Percentiles rank a stretch among this genome's conserved stretches.
Conservation (phyloP, 2,113 vertebrate genomes). For the Apus apus region DNA sequence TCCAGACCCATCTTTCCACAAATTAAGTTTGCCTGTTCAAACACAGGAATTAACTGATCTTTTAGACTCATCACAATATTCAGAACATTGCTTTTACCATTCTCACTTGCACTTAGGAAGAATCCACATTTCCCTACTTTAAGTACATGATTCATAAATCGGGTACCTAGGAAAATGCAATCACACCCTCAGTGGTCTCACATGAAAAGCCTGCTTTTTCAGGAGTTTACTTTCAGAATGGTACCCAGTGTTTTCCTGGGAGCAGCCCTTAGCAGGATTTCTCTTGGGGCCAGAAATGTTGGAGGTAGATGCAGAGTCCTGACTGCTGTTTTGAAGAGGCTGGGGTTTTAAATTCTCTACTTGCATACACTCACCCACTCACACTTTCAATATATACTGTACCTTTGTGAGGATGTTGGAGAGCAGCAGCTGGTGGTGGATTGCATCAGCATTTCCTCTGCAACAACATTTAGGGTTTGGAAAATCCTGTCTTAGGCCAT, state of each 20-base stretch:
- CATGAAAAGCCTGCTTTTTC: not conserved
- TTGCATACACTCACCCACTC: not conserved
- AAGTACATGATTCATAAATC: not conserved
- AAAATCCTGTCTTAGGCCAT: not conserved
- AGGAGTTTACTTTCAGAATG: not conserved
- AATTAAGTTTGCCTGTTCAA: not conserved
- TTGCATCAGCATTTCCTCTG: slow-evolving; percentile 29
- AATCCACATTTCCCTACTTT: not conserved
- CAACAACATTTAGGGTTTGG: not conserved
- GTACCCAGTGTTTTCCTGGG: not conserved
- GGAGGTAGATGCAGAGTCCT: not conserved
- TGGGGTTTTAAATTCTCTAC: not conserved
- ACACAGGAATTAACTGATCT: not conserved
- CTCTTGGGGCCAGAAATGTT: not conserved
- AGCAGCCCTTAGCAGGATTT: not conserved
- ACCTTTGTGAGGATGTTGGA: not conserved
- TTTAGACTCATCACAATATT: not conserved
- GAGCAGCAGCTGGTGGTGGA: not conserved
- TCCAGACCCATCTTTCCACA: not conserved
- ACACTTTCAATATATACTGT: fast-evolving
- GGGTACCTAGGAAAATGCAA: not conserved
- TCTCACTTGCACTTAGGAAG: not conserved
- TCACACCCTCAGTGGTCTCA: not conserved
- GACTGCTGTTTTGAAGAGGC: not conserved
- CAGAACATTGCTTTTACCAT: not conserved